Base-by-base conservation (phyloP, 1,140 invertebrate genomes). In the Conopomorpha cramerella region DNA sequence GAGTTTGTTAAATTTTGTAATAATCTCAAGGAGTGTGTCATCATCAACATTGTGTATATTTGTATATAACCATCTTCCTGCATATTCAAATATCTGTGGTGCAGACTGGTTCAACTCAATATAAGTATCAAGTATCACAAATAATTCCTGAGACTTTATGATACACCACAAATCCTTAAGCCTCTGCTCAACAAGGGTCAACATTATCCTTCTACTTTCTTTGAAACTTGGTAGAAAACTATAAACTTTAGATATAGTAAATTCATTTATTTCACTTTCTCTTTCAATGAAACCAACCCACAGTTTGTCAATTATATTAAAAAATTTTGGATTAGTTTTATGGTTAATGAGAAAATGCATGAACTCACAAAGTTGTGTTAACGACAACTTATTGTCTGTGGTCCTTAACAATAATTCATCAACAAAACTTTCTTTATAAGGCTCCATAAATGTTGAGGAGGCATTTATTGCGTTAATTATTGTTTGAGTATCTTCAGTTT, bases 241-340 rank as follows among this genome's bases (percentile, higher is more conserved):
- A 46, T 85, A 86, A 15, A 88, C 56, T 16, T 77, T 43, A 2
- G 81, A 56, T 33, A 89, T 70, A 61, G 85, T 84, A 8, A 62
- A 54, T 38, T 77, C 76, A 55, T 81, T 68, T 11, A 90, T 85
- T 10, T 86, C 78, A 12, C 73, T 52, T 38, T 84, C 78, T 39
- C 76, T 79, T 6, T 80, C 79, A 18, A 80, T 63, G 34, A 90
- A 80, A 16, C 86, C 86, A 43, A 83, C 61, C 88, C 88, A 90
- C n/a, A 89, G 49, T 51, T 82, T 82, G 41, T 90, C 86, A 31
- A 86, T 70, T 8, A 67, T 63, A 17, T 80, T 66, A 31, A 55
- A 51, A 59, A 79, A 82, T 33, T 74, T 76, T 2, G 58, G 19
- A 45, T 79, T 59, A 35, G 54, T 53, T 38, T 63, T 80, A 41